Base-by-base conservation (phyloP, 1,140 invertebrate genomes). In the Papilio glaucus region DNA sequence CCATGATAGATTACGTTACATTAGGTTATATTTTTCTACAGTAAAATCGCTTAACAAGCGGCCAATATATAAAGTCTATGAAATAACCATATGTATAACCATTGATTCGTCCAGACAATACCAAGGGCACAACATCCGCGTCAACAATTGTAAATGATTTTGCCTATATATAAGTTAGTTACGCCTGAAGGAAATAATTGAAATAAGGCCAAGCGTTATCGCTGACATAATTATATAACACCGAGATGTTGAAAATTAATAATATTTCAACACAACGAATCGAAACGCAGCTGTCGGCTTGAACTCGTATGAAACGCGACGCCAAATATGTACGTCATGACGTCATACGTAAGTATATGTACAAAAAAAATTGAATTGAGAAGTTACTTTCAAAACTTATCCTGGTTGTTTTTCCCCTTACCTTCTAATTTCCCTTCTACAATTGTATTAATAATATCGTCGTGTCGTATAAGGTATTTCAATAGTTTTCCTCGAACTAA, bases 121-220 rank as follows among this genome's bases (percentile, higher is more conserved):
- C 18, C 45, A 62, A 15, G 29, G 37, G 26, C n/a, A 33, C 13
- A 4, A 13, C 29, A n/a, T 15, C 67, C 67, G 21, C 26, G 42
- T 26, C 67, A 53, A 69, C 67, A 69, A 69, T 53, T 49, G 42
- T 69, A 45, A 67, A 67, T 67, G 39, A 67, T 67, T 69, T 24
- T 42, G 24, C 42, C 42, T 49, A 69, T 69, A 69, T 69, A 69
- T 69, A 69, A 69, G 37, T 53, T 69, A 15, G 41, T 69, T 69
- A 45, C 67, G 67, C 67, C 67, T 69, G 67, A 69, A 69, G 67
- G 67, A 69, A 69, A 69, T 69, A 69, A 13, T 69, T 69, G 67
- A 53, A 69, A 69, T 69, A 49, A 69, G 67, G 67, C 67, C 67
- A 69, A 69, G 63, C 29, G 67, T 53, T 69, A 69, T 53, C 67